A percentile compares a stretch with the other conserved stretches of the same genome.
phyloP scores from a whole-genome alignment of 2,113 vertebrate species.

The Octodon degus region DNA sequence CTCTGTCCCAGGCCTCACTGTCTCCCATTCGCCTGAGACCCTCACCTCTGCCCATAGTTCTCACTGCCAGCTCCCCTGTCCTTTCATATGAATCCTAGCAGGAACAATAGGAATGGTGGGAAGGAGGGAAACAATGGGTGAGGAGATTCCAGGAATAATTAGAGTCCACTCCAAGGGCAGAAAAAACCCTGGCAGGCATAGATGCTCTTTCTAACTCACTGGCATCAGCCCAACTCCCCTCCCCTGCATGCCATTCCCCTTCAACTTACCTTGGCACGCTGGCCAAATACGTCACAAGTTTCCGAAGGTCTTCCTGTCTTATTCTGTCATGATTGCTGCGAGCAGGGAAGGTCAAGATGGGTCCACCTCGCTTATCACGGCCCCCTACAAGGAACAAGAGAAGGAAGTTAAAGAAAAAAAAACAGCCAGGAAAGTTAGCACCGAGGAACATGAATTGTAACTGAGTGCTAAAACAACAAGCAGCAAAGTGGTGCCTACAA shows the following conservation, averaged over 20 bases:
- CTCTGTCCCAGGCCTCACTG: background rate
- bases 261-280: slow-evolving; percentile 94
- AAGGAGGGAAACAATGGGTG: background rate
- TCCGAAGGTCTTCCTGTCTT: slow-evolving; percentile 97
- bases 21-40: background rate
- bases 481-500: background rate
- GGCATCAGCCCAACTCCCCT: background rate
- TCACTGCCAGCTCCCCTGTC: background rate
- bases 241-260: background rate
- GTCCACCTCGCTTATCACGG: slow-evolving; percentile 97
- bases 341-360: slow-evolving; percentile 97
- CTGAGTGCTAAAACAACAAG: background rate
- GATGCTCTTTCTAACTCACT: background rate
- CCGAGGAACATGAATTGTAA: background rate
- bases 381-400: slow-evolving; percentile 90
- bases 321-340: slow-evolving; percentile 99
- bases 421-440: background rate
- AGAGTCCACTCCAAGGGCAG: slow-evolving; percentile 30
- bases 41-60: slow-evolving; percentile 29
- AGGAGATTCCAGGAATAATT: slow-evolving; percentile 40
- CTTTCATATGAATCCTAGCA: slow-evolving; percentile 23
- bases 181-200: slow-evolving; percentile 4
- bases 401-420: slow-evolving; percentile 51
- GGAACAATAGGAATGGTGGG: background rate
- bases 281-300: slow-evolving; percentile 98